Percentiles rank a stretch among this genome's conserved stretches.
phyloP scores from a whole-genome alignment of 1,140 invertebrate species.

The Sinella curviseta region DNA sequence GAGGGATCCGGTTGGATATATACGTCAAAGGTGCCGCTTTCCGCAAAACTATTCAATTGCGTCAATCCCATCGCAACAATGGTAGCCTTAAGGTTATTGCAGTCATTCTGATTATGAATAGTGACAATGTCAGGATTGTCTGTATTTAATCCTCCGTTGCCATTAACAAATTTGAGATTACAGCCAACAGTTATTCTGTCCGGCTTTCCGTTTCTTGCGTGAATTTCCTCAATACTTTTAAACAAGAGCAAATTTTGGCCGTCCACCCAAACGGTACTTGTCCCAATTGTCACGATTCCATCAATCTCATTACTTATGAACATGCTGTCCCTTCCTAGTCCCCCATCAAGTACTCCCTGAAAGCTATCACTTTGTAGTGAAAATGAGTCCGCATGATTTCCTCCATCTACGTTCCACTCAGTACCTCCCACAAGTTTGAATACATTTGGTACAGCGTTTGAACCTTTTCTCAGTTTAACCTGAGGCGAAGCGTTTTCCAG shows the following conservation, averaged over 20 bases:
- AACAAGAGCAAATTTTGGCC: not conserved
- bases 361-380: too few species aligned
- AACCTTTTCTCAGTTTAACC: too few species aligned
- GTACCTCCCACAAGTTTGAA: not conserved
- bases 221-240: not conserved
- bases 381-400: not conserved
- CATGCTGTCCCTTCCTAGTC: not conserved
- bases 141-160: not conserved
- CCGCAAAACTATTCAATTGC: not conserved
- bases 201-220: not conserved
- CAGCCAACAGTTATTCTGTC: not conserved
- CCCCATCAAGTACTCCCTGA: too few species aligned
- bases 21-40: not conserved
- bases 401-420: not conserved
- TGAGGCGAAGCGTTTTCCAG: too few species aligned
- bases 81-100: not conserved
- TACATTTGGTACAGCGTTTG: not conserved
- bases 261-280: not conserved
- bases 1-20: too few species aligned
- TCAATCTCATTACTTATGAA: not conserved
- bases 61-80: not conserved
- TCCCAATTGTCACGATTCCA: not conserved
- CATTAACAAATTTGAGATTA: not conserved
- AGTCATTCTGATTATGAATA: not conserved
- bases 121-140: not conserved